Conservation (phyloP, 2,888 invertebrate genomes). For the Aporophyla nigra region DNA sequence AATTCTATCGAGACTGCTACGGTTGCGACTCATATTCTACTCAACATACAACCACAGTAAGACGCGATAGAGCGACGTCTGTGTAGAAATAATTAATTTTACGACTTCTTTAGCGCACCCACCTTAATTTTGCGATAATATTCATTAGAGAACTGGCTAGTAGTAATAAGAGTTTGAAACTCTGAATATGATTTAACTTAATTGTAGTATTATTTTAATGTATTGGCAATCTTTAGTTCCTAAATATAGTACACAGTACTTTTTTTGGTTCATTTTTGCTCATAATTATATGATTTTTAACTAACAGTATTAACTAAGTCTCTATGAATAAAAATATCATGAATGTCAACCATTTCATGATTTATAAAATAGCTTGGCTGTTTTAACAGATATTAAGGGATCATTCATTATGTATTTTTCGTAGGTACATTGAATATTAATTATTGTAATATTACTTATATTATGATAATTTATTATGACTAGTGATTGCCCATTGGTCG, state of each 20-base stretch:
- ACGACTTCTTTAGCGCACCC: too few species aligned
- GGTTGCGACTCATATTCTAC: too few species aligned
- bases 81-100: too few species aligned
- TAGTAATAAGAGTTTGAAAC: slow-evolving; percentile 22
- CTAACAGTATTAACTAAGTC: slow-evolving; percentile 61
- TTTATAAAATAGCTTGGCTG: neutral
- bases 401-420: neutral
- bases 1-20: too few species aligned
- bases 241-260: slow-evolving; percentile 44
- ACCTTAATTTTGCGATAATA: neutral
- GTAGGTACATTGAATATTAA: neutral
- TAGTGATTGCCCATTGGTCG: too few species aligned
- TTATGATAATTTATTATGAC: neutral
- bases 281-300: slow-evolving; percentile 32
- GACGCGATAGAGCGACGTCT: too few species aligned
- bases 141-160: neutral
- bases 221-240: slow-evolving; percentile 41
- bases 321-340: slow-evolving; percentile 13
- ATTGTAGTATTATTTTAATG: neutral
- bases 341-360: neutral
- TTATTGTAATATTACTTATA: neutral
- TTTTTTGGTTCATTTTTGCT: slow-evolving; percentile 12
- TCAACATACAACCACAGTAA: too few species aligned
- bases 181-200: slow-evolving; percentile 1
- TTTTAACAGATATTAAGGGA: neutral